Base-by-base conservation (phyloP, 1,140 invertebrate genomes). In the Bombus balteatus region DNA sequence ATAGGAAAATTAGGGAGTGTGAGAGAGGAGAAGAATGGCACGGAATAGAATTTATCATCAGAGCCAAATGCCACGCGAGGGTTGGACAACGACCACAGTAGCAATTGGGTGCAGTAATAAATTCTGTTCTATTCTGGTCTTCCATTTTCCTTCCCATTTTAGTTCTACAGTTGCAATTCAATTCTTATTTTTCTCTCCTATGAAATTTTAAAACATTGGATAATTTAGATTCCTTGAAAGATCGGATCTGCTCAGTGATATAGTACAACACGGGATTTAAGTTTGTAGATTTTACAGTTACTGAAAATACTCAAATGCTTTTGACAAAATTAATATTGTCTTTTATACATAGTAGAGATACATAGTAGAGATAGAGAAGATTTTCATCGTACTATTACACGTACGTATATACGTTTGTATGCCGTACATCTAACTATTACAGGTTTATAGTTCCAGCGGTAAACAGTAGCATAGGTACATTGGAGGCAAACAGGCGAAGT, bases 21-120 rank as follows among this genome's bases (percentile, higher is more conserved):
- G 53, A n/a, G 75, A 37, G 32, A 28, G 13, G 47, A 53, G 73
- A 37, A 9, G 47, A 75, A 53, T 34, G 32, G 43, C 34, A 39
- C 22, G 57, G 75, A 62, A 77, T 22, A 39, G 53, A 77, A 77
- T 77, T 77, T 77, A 77, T 77, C 75, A 77, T 77, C 32, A 41
- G 53, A n/a, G 75, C 12, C 53, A 39, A 77, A 77, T 77, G 57
- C 75, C 37, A 39, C 71, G 28, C 39, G 57, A 34, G 75, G 75
- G 57, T 77, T 62, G 75, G 57, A 77, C 53, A 59, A 59, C 43
- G 57, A 47, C 72, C 57, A 25, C 13, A 57, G 37, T 39, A 28
- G 37, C 75, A 59, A 77, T 59, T 65, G 76, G 13, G 37, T 3
- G 76, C 39, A 32, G 76, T 65, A 65, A 78, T 78, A 65, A 78